Conservation (phyloP, 2,113 vertebrate genomes). For the Myotis davidii region DNA sequence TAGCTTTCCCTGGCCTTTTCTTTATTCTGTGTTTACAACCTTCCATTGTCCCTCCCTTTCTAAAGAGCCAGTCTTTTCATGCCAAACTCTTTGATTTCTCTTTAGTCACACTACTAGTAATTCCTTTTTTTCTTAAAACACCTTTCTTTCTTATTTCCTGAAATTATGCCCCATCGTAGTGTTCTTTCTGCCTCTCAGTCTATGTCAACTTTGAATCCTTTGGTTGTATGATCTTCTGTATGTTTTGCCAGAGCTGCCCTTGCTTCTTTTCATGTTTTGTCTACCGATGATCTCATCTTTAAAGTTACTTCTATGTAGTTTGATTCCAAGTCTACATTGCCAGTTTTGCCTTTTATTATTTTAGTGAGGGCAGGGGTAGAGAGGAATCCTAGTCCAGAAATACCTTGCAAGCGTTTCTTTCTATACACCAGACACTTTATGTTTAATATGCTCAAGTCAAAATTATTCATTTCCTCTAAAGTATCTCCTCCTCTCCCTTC, state of each 20-base stretch:
- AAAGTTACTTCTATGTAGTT: neutral
- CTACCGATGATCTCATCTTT: neutral
- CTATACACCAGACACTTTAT: neutral
- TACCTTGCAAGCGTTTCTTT: neutral
- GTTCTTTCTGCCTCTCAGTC: neutral
- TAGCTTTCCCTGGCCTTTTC: neutral
- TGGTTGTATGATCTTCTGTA: neutral
- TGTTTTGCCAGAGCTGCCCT: neutral
- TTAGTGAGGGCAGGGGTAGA: too few species aligned
- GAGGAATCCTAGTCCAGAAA: neutral
- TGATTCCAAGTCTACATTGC: neutral
- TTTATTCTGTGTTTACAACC: neutral
- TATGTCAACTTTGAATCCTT: neutral
- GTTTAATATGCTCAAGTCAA: conserved; percentile 18
- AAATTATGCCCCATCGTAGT: neutral
- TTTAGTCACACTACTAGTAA: neutral
- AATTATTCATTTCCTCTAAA: conserved; percentile 19
- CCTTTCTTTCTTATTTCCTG: neutral
- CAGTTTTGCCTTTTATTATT: neutral
- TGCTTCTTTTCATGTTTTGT: neutral
- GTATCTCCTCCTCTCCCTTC: neutral
- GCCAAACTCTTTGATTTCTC: neutral
- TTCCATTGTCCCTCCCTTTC: neutral
- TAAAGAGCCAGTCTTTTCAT: neutral
- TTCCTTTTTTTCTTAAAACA: neutral